A percentile compares a stretch with the other conserved stretches of the same genome.
Conservation (phyloP, 30 jellyfish, hydroid and myxozoan species). For the Cassiopea xamachana region DNA sequence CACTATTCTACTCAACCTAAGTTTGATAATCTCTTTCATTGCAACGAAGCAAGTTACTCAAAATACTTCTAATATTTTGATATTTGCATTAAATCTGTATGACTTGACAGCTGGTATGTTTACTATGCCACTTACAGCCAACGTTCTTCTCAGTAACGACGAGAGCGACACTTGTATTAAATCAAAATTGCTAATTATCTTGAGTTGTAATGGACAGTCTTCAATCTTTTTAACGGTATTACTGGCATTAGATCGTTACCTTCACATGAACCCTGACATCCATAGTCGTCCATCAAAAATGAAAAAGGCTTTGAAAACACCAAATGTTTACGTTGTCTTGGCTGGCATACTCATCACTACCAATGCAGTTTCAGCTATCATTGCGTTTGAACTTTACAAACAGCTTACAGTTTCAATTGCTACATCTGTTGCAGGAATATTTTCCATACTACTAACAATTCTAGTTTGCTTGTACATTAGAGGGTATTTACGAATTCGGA, state of each 20-base stretch:
- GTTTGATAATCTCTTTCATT: neutral
- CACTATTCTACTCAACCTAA: neutral
- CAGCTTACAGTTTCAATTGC: neutral
- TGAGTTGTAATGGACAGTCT: neutral
- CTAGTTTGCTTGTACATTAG: neutral
- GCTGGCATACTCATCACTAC: neutral
- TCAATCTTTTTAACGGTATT: neutral
- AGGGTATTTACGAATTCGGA: slow-evolving; percentile 23
- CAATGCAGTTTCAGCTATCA: neutral
- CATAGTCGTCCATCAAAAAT: neutral
- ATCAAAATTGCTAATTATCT: neutral
- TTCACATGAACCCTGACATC: slow-evolving; percentile 14
- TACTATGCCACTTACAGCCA: slow-evolving; percentile 1
- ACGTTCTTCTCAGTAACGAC: neutral
- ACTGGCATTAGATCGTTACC: slow-evolving; percentile 16
- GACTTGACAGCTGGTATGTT: slow-evolving; percentile 4
- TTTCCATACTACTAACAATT: neutral
- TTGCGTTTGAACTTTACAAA: neutral
- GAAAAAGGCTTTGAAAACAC: neutral
- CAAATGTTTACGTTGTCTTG: neutral
- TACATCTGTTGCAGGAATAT: neutral
- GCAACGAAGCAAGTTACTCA: slow-evolving; percentile 14
- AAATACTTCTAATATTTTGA: slow-evolving; percentile 7
- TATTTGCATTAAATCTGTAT: neutral
- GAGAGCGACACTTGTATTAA: neutral